A percentile compares a stretch with the other conserved stretches of the same genome.
These are phyloP conservation scores for Chelon labrosus DNA, from an alignment of 2,797 vertebrate species.

Conservation along the genomic window DNA sequence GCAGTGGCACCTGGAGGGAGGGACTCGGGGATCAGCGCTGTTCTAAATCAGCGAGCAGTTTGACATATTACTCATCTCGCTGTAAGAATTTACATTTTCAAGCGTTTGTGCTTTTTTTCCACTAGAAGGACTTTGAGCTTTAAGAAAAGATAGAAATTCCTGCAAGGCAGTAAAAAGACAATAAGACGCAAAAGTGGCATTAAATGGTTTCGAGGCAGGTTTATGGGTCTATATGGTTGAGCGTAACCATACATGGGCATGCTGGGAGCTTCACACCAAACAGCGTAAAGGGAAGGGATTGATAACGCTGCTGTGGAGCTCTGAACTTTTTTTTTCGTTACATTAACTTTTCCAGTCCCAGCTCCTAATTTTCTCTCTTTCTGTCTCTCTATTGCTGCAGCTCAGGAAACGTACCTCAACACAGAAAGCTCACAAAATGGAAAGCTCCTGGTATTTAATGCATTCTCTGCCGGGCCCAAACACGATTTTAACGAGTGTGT, in stretches of 20 bases:
- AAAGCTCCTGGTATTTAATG: slow-evolving; percentile 1
- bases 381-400: slow-evolving; percentile 10
- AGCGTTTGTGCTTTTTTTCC: not conserved
- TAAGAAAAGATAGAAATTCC: slow-evolving; percentile 14
- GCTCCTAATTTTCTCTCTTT: slow-evolving; percentile 16
- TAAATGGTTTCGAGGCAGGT: slow-evolving; percentile 58
- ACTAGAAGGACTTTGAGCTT: not conserved
- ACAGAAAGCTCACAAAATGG: slow-evolving; percentile 40
- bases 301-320: slow-evolving; percentile 24
- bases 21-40: not conserved
- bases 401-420: slow-evolving; percentile 41
- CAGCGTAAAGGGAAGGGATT: not conserved
- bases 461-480: not conserved
- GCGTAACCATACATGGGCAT: slow-evolving; percentile 66
- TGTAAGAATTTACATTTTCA: slow-evolving; percentile 22
- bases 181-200: slow-evolving; percentile 22
- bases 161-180: slow-evolving; percentile 36
- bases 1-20: slow-evolving; percentile 49
- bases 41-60: slow-evolving; percentile 27
- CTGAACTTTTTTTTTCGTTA: slow-evolving; percentile 37
- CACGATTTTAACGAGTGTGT: not conserved
- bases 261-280: slow-evolving; percentile 38
- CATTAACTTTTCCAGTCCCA: slow-evolving; percentile 50
- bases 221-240: slow-evolving; percentile 56
- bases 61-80: slow-evolving; percentile 16